Conservation (phyloP, 2,797 vertebrate species). For the Naso thynnoides region DNA sequence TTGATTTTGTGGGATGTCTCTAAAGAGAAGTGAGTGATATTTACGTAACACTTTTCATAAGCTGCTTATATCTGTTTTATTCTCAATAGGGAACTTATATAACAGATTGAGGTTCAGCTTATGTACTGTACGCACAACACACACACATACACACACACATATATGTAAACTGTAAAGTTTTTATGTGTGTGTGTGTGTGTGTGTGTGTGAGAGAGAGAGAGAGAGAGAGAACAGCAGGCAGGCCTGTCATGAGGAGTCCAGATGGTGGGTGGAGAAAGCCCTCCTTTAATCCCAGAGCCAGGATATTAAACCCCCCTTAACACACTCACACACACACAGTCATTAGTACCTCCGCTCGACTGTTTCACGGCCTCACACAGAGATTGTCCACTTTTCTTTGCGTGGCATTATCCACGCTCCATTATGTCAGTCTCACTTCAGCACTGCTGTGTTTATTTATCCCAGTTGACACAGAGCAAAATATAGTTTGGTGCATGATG, state of each 20-base stretch:
- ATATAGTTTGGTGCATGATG: neutral
- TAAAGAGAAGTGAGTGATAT: slow-evolving; percentile 29
- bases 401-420: slow-evolving; percentile 35
- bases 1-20: slow-evolving; percentile 6
- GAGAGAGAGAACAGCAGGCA: slow-evolving; percentile 71
- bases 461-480: neutral
- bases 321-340: slow-evolving; percentile 16
- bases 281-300: slow-evolving; percentile 78
- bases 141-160: neutral
- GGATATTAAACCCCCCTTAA: slow-evolving; percentile 62
- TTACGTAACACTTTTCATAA: slow-evolving; percentile 50
- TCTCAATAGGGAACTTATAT: slow-evolving; percentile 39
- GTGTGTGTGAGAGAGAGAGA: slow-evolving; percentile 31
- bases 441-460: neutral
- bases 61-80: slow-evolving; percentile 60
- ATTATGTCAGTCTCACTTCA: slow-evolving; percentile 25
- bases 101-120: slow-evolving; percentile 30
- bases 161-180: neutral
- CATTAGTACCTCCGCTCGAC: slow-evolving; percentile 18
- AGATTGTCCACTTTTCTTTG: slow-evolving; percentile 50
- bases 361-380: slow-evolving; percentile 21
- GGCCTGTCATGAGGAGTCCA: slow-evolving; percentile 78
- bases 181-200: slow-evolving; percentile 31
- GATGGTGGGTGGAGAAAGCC: slow-evolving; percentile 81
- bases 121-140: neutral